Evolutionary conservation across 2,113 vertebrate species (phyloP).

Genomic region (Ovis canadensis): DNA sequence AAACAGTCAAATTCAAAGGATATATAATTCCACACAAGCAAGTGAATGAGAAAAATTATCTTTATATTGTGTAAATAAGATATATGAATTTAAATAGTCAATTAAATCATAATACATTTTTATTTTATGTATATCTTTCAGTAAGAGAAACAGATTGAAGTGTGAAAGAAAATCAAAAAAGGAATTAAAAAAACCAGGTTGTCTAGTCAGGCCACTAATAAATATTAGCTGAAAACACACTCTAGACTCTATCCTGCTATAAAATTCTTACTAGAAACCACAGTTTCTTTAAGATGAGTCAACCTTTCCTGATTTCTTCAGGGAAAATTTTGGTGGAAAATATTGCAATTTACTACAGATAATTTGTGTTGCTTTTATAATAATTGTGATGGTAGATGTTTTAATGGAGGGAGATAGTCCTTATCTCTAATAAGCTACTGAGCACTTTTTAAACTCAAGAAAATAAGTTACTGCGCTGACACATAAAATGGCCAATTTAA

Average conservation of each 20-base stretch:
- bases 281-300: neutral
- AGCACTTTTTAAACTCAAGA: conserved; percentile 12
- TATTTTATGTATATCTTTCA: neutral
- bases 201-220: neutral
- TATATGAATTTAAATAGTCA: neutral
- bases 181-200: accelerated
- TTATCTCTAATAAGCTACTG: neutral
- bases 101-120: neutral
- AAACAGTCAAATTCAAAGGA: neutral
- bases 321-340: neutral
- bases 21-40: neutral
- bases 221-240: neutral
- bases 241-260: neutral
- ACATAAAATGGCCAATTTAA: neutral
- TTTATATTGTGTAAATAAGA: neutral
- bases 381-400: neutral
- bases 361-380: neutral
- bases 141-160: neutral
- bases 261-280: neutral
- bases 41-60: neutral
- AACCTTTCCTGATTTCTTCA: neutral
- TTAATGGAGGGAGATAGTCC: neutral
- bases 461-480: conserved; percentile 29
- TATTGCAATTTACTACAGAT: neutral
- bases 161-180: neutral